These are phyloP conservation scores for Platichthys stellatus DNA, from an alignment of 2,113 vertebrate species.

Conservation along the genomic window DNA sequence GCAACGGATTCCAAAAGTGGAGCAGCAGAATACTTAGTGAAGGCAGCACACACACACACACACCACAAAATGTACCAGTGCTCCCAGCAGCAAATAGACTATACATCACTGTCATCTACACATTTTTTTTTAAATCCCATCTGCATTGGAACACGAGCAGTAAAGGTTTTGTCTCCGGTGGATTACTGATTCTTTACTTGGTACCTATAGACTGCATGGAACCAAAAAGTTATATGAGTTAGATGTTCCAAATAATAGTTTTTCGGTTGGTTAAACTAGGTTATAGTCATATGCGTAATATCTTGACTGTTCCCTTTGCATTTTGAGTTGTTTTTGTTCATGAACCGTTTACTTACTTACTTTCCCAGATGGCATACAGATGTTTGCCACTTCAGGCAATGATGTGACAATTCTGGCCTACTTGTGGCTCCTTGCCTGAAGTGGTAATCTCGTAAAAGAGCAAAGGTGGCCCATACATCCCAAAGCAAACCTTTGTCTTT, in stretches of 20 bases:
- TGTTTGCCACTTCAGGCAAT: no score
- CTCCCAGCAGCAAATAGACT: slow-evolving; percentile 42
- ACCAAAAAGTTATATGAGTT: background rate
- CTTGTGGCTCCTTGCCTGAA: no score
- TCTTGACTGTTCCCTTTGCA: background rate
- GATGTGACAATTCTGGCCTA: no score
- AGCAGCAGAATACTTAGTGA: slow-evolving; percentile 37
- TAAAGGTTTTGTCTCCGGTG: slow-evolving; percentile 18
- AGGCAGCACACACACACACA: background rate
- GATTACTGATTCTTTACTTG: slow-evolving; percentile 16
- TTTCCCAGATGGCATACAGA: background rate
- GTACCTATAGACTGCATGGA: slow-evolving; percentile 14
- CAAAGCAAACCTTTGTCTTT: no score
- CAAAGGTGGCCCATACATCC: no score
- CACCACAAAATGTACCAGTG: slow-evolving; percentile 35
- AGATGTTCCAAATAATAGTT: slow-evolving; percentile 5
- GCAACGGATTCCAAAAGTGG: slow-evolving; percentile 42
- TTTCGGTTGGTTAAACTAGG: slow-evolving; percentile 13
- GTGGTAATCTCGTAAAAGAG: no score
- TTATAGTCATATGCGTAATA: slow-evolving; percentile 16
- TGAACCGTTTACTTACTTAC: background rate
- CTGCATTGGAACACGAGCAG: slow-evolving; percentile 26
- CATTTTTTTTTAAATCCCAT: slow-evolving; percentile 48
- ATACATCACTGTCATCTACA: slow-evolving; percentile 65
- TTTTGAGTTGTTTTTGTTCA: background rate